phyloP scores from a whole-genome alignment of 2,113 vertebrate species.

The Egretta garzetta region DNA sequence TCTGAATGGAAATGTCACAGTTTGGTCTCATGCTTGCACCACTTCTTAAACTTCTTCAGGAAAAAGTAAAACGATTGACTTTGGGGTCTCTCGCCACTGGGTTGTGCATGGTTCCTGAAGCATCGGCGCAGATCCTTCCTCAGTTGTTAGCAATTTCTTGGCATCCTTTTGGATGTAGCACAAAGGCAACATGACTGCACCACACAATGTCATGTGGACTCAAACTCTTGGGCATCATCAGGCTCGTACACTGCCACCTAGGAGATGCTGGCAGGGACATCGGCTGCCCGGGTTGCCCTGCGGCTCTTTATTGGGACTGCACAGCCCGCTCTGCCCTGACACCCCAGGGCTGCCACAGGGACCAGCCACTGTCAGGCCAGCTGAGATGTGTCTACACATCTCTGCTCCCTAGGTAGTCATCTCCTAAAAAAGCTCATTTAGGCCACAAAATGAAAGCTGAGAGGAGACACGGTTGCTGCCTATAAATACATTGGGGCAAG shows the following conservation, averaged over 20 bases:
- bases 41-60: not conserved
- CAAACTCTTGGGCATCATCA: not conserved
- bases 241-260: fast-evolving
- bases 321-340: not conserved
- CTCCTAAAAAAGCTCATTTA: not conserved
- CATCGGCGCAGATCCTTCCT: not conserved
- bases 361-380: not conserved
- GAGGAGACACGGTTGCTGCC: not conserved
- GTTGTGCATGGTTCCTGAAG: fast-evolving
- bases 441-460: not conserved
- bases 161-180: not conserved
- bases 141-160: not conserved
- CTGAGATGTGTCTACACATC: not conserved
- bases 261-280: fast-evolving
- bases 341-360: fast-evolving
- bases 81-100: not conserved
- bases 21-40: not conserved
- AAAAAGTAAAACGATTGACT: not conserved
- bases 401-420: not conserved
- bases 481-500: constrained; percentile 46
- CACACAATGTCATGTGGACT: not conserved
- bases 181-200: not conserved
- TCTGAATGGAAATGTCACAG: not conserved
- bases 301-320: not conserved
- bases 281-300: not conserved